Conservation (phyloP, 2,797 vertebrate species). For the Tenualosa ilisha region DNA sequence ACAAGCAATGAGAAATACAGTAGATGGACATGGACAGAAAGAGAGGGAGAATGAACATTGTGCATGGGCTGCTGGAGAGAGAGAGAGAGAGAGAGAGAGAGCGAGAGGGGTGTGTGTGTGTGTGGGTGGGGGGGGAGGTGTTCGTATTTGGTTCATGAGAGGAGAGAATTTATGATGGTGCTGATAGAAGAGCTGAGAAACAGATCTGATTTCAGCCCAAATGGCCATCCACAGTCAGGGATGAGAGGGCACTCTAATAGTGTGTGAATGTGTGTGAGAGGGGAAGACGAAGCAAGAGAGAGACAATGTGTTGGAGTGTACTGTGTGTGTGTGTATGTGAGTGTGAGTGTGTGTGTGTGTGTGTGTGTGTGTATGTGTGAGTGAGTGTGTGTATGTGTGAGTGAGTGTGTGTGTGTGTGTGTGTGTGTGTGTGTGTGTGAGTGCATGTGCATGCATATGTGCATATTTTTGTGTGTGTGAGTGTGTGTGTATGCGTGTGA, state of each 20-base stretch:
- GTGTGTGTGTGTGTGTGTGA: not conserved
- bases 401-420: not conserved
- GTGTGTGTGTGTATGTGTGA: not conserved
- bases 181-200: conserved; percentile 36
- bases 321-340: not conserved
- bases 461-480: too few relatives aligned
- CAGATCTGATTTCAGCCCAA: conserved; percentile 38
- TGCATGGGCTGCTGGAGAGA: not conserved
- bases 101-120: not conserved
- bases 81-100: not conserved
- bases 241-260: not conserved
- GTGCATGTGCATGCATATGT: conserved; percentile 22
- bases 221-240: conserved; percentile 20
- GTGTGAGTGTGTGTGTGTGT: too few relatives aligned
- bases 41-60: conserved; percentile 33
- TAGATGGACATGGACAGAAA: conserved; percentile 8
- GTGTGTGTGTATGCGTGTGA: not conserved
- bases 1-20: not conserved
- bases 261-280: conserved; percentile 28
- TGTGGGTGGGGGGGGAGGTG: conserved; percentile 13
- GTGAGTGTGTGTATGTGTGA: not conserved
- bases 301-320: not conserved
- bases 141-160: conserved; percentile 29
- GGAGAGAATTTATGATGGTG: conserved; percentile 41
- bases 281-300: not conserved